These are phyloP conservation scores for Hedychridium roseum DNA, from an alignment of 2,888 invertebrate species.

Conservation along the genomic window DNA sequence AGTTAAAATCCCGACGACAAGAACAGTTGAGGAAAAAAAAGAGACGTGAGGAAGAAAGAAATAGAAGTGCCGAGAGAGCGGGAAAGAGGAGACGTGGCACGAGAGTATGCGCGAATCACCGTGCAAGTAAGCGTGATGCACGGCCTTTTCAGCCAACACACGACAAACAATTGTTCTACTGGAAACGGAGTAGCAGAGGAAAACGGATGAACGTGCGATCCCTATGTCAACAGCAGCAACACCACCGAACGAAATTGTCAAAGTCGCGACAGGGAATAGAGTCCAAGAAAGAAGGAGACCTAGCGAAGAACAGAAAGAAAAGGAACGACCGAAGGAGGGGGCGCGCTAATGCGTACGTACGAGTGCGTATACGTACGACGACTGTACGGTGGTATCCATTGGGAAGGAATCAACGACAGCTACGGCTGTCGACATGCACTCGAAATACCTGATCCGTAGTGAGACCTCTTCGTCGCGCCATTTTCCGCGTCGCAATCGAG, in stretches of 20 bases:
- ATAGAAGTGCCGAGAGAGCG: not conserved
- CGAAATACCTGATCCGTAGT: slow-evolving; percentile 84
- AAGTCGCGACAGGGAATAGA: slow-evolving; percentile 25
- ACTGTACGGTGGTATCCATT: not conserved
- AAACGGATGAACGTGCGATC: slow-evolving; percentile 23
- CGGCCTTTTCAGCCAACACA: slow-evolving; percentile 24
- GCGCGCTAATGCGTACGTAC: slow-evolving; percentile 6
- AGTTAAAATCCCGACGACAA: not conserved
- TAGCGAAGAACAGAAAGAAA: slow-evolving; percentile 4
- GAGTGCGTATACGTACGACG: not conserved
- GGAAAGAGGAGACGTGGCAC: slow-evolving; percentile 42
- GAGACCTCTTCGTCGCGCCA: slow-evolving; percentile 88
- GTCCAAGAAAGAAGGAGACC: not conserved
- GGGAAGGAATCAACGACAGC: not conserved
- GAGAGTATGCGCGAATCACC: slow-evolving; percentile 40
- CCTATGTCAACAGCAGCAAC: slow-evolving; percentile 39
- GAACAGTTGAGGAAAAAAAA: not conserved
- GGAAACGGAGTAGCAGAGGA: slow-evolving; percentile 34
- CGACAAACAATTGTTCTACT: slow-evolving; percentile 16
- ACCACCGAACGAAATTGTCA: slow-evolving; percentile 35
- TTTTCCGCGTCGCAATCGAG: slow-evolving; percentile 87
- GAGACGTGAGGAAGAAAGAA: not conserved
- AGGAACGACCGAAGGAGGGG: not conserved
- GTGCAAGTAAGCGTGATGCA: slow-evolving; percentile 34
- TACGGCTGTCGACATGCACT: slow-evolving; percentile 15